Evolutionary conservation across 2,888 invertebrate genomes (phyloP).

Genomic region (Venusia cambrica): DNA sequence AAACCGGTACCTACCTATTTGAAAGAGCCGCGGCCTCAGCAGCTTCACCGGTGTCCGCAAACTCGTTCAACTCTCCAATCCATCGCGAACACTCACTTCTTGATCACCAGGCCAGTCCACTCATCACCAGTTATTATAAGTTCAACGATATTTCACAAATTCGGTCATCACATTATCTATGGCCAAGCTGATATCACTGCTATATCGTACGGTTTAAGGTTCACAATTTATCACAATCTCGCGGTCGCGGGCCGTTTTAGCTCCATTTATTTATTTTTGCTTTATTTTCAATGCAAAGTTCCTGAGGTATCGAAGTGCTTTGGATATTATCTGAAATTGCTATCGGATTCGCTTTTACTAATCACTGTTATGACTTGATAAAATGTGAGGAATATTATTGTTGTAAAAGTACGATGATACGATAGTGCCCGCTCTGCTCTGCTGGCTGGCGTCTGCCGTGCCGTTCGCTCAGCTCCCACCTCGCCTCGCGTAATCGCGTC

Average conservation of each 20-base stretch:
- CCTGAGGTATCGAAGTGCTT: slow-evolving; percentile 33
- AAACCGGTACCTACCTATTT: slow-evolving; percentile 80
- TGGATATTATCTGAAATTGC: slow-evolving; percentile 32
- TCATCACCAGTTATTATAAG: slow-evolving; percentile 52
- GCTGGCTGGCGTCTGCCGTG: too few species aligned
- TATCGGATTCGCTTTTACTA: slow-evolving; percentile 13
- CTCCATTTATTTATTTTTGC: slow-evolving; percentile 77
- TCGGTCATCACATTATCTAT: slow-evolving; percentile 41
- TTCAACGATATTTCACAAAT: slow-evolving; percentile 38
- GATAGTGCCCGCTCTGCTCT: slow-evolving; percentile 66
- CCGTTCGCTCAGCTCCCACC: slow-evolving; percentile 62
- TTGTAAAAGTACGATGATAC: slow-evolving; percentile 40
- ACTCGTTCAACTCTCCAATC: slow-evolving; percentile 62
- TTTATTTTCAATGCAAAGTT: slow-evolving; percentile 67
- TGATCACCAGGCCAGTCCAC: slow-evolving; percentile 38
- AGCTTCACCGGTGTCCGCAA: slow-evolving; percentile 62
- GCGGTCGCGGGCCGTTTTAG: slow-evolving; percentile 62
- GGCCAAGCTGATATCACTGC: slow-evolving; percentile 49
- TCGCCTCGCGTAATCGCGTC: slow-evolving; percentile 75
- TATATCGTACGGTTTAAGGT: slow-evolving; percentile 49
- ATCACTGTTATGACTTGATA: slow-evolving; percentile 33
- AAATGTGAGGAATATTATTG: slow-evolving; percentile 46
- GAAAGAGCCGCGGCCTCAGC: slow-evolving; percentile 71
- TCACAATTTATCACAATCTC: slow-evolving; percentile 46
- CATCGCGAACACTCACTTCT: slow-evolving; percentile 53